phyloP scores from a whole-genome alignment of 2,113 vertebrate species.

The Centropus unirufus region DNA sequence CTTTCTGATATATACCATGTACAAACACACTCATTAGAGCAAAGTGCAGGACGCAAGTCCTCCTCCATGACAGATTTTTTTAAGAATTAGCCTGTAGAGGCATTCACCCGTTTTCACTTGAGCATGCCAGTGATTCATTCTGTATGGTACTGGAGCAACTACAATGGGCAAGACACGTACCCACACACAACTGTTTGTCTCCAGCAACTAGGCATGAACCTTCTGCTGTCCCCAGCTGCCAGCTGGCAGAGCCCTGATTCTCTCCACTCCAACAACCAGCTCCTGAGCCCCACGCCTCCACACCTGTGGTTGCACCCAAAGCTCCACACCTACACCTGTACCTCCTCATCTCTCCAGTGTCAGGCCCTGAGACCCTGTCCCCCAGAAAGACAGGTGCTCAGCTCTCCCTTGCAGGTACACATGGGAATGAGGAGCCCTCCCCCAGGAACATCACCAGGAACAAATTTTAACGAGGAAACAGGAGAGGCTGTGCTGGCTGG shows the following conservation, averaged over 20 bases:
- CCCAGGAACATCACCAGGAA: neutral
- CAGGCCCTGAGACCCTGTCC: accelerated
- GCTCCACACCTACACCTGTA: neutral
- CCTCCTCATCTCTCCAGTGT: accelerated
- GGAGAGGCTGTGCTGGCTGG: neutral
- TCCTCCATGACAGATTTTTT: neutral
- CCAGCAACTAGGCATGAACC: neutral
- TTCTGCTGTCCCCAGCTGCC: neutral
- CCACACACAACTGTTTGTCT: neutral
- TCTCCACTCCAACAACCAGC: accelerated
- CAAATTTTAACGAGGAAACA: neutral
- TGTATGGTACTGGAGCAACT: neutral
- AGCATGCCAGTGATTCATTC: neutral
- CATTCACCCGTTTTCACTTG: neutral
- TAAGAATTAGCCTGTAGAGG: neutral
- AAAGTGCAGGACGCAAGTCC: neutral
- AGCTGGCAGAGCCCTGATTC: neutral
- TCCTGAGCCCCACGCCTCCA: accelerated
- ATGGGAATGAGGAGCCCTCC: neutral
- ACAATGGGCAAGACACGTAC: accelerated
- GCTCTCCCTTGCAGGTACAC: accelerated
- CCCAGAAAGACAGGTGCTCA: accelerated
- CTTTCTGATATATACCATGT: neutral
- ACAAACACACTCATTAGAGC: neutral
- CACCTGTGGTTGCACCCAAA: accelerated